These are phyloP conservation scores for Virgularia gustaviana DNA, from an alignment of 92 coral and sea anemone species.

Conservation along the genomic window DNA sequence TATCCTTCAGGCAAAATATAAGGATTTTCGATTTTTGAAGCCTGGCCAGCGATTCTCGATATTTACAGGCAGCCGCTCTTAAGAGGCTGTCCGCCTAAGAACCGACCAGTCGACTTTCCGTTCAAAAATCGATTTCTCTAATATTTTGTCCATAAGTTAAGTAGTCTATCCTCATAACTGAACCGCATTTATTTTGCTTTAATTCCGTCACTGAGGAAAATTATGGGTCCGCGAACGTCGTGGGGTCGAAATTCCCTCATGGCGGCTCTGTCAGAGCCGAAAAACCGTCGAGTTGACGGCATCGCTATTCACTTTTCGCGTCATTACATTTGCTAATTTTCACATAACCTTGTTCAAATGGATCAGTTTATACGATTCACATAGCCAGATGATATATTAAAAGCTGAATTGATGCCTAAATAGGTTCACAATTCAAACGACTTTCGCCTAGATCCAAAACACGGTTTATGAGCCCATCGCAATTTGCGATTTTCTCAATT, in stretches of 20 bases:
- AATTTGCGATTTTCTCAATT: conserved; percentile 39
- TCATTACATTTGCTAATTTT: conserved; percentile 29
- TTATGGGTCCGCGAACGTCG: conserved; percentile 37
- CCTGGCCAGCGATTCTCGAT: conserved; percentile 43
- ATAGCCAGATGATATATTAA: neutral
- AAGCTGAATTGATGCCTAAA: neutral
- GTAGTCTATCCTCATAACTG: conserved; percentile 37
- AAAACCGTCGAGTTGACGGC: conserved; percentile 22
- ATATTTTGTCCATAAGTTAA: conserved; percentile 38
- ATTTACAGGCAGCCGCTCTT: conserved; percentile 34
- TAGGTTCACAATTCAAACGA: conserved; percentile 20
- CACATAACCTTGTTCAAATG: conserved; percentile 19
- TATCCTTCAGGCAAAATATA: conserved; percentile 34
- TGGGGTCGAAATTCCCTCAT: conserved; percentile 15
- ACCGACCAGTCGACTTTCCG: conserved; percentile 30
- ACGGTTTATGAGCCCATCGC: conserved; percentile 18
- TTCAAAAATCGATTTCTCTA: conserved; percentile 46
- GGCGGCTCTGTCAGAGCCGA: conserved; percentile 27
- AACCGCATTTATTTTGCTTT: conserved; percentile 47
- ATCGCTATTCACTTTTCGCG: conserved; percentile 18
- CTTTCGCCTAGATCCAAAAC: conserved; percentile 28
- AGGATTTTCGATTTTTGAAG: conserved; percentile 40
- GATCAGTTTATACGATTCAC: conserved; percentile 12
- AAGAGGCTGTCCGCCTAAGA: conserved; percentile 29
- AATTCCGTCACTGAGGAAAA: conserved; percentile 32